phyloP scores from a whole-genome alignment of 1,140 invertebrate species.

The Diplogasteroides magnus region DNA sequence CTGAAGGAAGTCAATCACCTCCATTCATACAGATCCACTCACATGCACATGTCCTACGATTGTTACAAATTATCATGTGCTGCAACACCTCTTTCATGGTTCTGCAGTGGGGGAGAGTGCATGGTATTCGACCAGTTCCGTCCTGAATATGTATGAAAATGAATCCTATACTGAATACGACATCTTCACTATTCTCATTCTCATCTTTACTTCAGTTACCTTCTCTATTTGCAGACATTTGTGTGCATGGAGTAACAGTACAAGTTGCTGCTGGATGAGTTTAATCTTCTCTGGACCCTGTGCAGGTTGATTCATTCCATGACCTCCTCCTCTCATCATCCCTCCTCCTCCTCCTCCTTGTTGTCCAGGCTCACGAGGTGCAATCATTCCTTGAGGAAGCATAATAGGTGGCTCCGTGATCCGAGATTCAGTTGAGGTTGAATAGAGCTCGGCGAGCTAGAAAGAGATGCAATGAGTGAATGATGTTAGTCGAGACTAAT shows the following conservation, averaged over 20 bases:
- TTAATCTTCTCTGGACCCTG: slow-evolving; percentile 93
- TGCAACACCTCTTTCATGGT: slow-evolving; percentile 99
- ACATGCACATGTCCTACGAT: slow-evolving; percentile 65
- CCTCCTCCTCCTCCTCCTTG: too few species aligned
- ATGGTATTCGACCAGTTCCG: slow-evolving; percentile 56
- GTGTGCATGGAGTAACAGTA: slow-evolving; percentile 91
- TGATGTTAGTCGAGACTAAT: too few species aligned
- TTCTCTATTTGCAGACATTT: slow-evolving; percentile 89
- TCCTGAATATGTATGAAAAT: background rate
- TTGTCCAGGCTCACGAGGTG: too few species aligned
- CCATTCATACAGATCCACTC: slow-evolving; percentile 11
- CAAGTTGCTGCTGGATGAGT: slow-evolving; percentile 96
- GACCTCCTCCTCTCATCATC: background rate
- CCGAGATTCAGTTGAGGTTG: too few species aligned
- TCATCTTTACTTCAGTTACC: background rate
- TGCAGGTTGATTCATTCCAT: slow-evolving; percentile 56
- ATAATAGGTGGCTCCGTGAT: too few species aligned
- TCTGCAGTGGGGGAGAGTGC: slow-evolving; percentile 88
- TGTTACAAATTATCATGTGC: slow-evolving; percentile 95
- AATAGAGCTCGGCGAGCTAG: too few species aligned
- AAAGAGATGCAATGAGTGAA: too few species aligned
- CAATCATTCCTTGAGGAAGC: too few species aligned
- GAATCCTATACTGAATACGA: too few species aligned
- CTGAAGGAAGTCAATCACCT: too few species aligned
- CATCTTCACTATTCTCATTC: background rate